phyloP scores from a whole-genome alignment of 2,888 invertebrate genomes.

The Dynastes grantii region DNA sequence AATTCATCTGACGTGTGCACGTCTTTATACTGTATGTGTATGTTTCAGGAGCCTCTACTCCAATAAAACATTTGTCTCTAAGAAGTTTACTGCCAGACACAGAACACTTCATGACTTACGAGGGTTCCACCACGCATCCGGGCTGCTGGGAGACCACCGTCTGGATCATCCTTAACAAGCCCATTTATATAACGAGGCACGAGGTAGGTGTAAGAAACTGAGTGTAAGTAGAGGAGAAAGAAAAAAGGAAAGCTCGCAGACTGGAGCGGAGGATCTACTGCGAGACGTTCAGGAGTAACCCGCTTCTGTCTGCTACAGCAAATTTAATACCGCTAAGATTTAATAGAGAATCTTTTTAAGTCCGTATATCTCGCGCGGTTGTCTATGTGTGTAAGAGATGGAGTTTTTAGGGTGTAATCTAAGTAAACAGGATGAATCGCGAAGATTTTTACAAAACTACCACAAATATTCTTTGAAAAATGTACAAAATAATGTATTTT shows the following conservation, averaged over 20 bases:
- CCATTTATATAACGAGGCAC: conserved; percentile 95
- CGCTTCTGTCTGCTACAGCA: conserved; percentile 34
- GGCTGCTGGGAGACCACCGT: conserved; percentile 99
- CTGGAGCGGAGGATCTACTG: background rate
- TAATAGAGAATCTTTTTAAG: conserved; percentile 37
- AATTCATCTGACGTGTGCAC: conserved; percentile 38
- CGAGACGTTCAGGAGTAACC: background rate
- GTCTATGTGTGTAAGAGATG: background rate
- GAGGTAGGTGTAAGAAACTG: conserved; percentile 79
- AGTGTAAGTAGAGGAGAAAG: background rate
- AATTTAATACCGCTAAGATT: conserved; percentile 44
- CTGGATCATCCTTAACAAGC: conserved; percentile 98
- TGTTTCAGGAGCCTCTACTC: conserved; percentile 83
- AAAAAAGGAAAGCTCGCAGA: conserved; percentile 23
- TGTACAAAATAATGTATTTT: too few relatives aligned
- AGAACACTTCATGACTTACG: conserved; percentile 96
- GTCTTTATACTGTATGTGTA: background rate
- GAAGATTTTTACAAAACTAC: too few relatives aligned
- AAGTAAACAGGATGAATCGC: too few relatives aligned
- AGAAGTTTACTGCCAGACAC: conserved; percentile 92
- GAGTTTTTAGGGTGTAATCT: background rate
- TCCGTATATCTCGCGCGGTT: background rate
- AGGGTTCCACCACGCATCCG: conserved; percentile 97
- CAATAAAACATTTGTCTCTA: conserved; percentile 89
- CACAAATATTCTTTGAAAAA: too few relatives aligned